Percentiles rank a stretch among this genome's conserved stretches.
Conservation (phyloP, 2,113 vertebrate species). For the Craseonycteris thonglongyai region DNA sequence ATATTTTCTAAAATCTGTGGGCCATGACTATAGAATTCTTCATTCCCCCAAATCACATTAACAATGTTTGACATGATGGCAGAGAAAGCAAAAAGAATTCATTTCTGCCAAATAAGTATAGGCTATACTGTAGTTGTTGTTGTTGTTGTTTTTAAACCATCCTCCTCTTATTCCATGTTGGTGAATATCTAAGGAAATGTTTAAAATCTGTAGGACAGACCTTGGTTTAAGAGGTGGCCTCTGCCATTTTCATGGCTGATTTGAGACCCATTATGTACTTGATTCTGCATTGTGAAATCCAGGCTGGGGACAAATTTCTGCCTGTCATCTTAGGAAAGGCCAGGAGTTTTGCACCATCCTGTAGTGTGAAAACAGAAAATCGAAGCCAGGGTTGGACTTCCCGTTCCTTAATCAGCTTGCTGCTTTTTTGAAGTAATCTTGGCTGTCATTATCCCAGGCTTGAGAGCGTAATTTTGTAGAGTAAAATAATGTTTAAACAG, state of each 20-base stretch:
- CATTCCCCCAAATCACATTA: constrained; percentile 34
- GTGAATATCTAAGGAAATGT: background rate
- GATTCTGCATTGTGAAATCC: background rate
- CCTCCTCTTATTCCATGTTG: constrained; percentile 37
- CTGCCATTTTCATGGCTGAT: background rate
- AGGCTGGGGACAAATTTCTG: constrained; percentile 69
- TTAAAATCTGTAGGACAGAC: background rate
- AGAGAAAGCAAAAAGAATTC: constrained; percentile 31
- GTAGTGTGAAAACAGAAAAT: constrained; percentile 58
- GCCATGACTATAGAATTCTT: constrained; percentile 33
- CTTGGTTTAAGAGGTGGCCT: background rate
- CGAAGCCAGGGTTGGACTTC: background rate
- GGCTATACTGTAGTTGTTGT: background rate
- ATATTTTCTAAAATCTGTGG: constrained; percentile 37
- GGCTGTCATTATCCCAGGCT: constrained; percentile 13
- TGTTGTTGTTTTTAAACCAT: background rate
- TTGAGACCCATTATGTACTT: background rate
- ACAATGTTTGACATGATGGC: constrained; percentile 9
- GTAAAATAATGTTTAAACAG: constrained; percentile 23
- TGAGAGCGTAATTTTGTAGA: constrained; percentile 38
- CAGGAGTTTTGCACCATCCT: constrained; percentile 63
- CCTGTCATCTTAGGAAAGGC: constrained; percentile 73
- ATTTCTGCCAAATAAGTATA: constrained; percentile 25
- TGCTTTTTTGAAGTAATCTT: constrained; percentile 21
- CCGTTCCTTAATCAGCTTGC: background rate